Evolutionary conservation across 2,113 vertebrate genomes (phyloP).

Genomic region (Cinclus mexicanus): DNA sequence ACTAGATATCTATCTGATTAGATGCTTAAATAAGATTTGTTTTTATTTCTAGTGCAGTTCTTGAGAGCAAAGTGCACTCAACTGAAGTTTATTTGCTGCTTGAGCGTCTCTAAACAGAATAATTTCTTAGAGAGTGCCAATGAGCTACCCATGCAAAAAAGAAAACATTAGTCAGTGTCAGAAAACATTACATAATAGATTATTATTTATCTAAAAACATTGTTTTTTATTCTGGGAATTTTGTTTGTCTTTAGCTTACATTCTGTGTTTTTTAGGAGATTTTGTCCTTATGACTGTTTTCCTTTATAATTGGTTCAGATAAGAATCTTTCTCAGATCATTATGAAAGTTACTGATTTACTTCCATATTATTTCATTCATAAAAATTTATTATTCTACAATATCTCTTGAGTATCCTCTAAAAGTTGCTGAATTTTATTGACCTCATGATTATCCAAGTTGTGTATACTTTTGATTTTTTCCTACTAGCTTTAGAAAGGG

Average conservation of each 20-base stretch:
- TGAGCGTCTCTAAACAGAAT: conserved; percentile 16
- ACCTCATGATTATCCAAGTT: background rate
- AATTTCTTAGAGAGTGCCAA: conserved; percentile 38
- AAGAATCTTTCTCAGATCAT: background rate
- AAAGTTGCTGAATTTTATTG: background rate
- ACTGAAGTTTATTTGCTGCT: conserved; percentile 52
- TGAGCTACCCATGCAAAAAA: conserved; percentile 25
- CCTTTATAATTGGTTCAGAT: background rate
- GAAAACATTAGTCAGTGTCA: conserved; percentile 20
- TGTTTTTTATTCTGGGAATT: background rate
- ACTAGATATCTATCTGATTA: background rate
- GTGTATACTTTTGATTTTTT: background rate
- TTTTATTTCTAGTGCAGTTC: conserved; percentile 10
- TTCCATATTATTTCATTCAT: background rate
- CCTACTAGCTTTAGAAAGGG: background rate
- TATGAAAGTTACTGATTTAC: background rate
- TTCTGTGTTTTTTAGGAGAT: background rate
- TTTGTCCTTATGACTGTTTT: background rate
- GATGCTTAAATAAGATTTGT: conserved; percentile 24
- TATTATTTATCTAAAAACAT: background rate
- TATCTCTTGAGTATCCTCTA: background rate
- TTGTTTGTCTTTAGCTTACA: background rate
- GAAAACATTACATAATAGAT: background rate
- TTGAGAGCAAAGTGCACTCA: conserved; percentile 34
- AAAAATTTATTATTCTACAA: background rate